Conservation (phyloP, 2,888 invertebrate species). For the Orchesella flavescens region DNA sequence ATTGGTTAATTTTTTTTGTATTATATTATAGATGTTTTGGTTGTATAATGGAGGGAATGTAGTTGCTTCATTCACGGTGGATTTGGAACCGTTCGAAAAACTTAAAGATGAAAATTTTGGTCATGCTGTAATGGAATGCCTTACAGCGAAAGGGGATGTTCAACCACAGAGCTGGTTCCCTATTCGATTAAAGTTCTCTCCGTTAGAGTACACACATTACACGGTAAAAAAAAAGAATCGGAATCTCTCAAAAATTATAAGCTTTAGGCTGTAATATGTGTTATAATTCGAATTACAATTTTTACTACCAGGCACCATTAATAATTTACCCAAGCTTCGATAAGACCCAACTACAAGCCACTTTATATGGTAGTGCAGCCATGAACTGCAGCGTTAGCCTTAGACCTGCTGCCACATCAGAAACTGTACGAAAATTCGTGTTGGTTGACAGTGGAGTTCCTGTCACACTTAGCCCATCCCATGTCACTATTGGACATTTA, state of each 20-base stretch:
- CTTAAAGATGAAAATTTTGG: constrained; percentile 67
- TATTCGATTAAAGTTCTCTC: constrained; percentile 68
- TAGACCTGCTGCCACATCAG: constrained; percentile 31
- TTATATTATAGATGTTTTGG: constrained; percentile 59
- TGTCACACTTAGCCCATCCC: constrained; percentile 62
- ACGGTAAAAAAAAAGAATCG: constrained; percentile 46
- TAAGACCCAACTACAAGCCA: constrained; percentile 42
- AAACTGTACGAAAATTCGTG: constrained; percentile 33
- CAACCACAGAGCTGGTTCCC: constrained; percentile 62
- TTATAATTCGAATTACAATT: background rate
- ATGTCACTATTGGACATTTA: constrained; percentile 61
- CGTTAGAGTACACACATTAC: constrained; percentile 64
- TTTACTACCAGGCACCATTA: constrained; percentile 43
- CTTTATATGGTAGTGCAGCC: constrained; percentile 50
- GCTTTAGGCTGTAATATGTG: background rate
- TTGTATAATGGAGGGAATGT: constrained; percentile 67
- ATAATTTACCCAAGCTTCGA: constrained; percentile 45
- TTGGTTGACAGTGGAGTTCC: constrained; percentile 63
- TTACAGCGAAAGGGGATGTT: constrained; percentile 63
- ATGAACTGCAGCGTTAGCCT: constrained; percentile 48
- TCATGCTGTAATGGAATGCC: constrained; percentile 66
- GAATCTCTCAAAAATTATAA: too few relatives aligned
- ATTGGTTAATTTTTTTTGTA: too few relatives aligned
- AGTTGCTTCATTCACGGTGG: constrained; percentile 55
- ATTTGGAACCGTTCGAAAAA: constrained; percentile 65